A percentile compares a stretch with the other conserved stretches of the same genome.
Evolutionary conservation across 2,113 vertebrate genomes (phyloP).

Genomic region (Eonycteris spelaea): DNA sequence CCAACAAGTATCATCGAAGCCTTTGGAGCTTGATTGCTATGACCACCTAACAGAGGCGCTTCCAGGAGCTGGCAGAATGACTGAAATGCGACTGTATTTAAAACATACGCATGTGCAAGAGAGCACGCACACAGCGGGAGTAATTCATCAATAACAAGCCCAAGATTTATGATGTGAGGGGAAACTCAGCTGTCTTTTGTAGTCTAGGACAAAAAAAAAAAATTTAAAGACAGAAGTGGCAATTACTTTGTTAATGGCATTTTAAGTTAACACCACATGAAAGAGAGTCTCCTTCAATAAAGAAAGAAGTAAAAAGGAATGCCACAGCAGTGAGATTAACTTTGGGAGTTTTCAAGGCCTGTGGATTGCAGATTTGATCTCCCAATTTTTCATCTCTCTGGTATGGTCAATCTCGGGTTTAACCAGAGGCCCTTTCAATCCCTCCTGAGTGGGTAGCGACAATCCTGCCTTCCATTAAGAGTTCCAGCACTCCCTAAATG

Average conservation of each 20-base stretch:
- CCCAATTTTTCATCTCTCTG: slow-evolving; percentile 36
- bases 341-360: slow-evolving; percentile 19
- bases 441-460: not conserved
- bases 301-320: not conserved
- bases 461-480: not conserved
- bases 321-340: not conserved
- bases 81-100: not conserved
- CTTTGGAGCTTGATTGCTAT: slow-evolving; percentile 53
- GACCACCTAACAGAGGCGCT: slow-evolving; percentile 1
- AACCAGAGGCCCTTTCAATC: not conserved
- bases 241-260: not conserved
- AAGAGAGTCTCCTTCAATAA: slow-evolving; percentile 48
- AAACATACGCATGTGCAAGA: not conserved
- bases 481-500: not conserved
- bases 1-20: slow-evolving; percentile 49
- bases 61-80: not conserved
- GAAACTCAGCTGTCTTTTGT: slow-evolving; percentile 62
- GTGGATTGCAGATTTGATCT: not conserved
- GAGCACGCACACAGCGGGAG: not conserved
- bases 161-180: slow-evolving; percentile 54
- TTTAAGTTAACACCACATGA: slow-evolving; percentile 43
- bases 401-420: not conserved
- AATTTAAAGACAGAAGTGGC: slow-evolving; percentile 27
- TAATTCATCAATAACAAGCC: slow-evolving; percentile 61
- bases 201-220: slow-evolving; percentile 30